Percentiles rank a stretch among this genome's conserved stretches.
Evolutionary conservation across 1,140 invertebrate species (phyloP).

Genomic region (Laodelphax striatellus): DNA sequence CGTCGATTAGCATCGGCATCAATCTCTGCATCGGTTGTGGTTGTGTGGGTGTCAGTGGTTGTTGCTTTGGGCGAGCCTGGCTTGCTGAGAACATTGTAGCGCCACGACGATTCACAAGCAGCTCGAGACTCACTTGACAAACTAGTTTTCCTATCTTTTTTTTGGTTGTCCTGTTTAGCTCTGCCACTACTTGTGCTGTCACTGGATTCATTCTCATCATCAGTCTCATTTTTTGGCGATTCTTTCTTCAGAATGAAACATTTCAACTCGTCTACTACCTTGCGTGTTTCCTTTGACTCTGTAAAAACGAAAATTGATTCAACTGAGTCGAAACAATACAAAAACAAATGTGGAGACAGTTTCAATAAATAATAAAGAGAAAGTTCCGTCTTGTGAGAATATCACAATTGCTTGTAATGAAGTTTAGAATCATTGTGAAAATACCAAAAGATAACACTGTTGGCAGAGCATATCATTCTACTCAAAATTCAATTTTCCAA

Average conservation of each 20-base stretch:
- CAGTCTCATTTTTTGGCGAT: background rate
- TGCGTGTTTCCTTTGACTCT: background rate
- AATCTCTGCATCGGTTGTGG: background rate
- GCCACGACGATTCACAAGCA: constrained; percentile 6
- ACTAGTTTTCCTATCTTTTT: too few relatives aligned
- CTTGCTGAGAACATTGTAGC: constrained; percentile 3
- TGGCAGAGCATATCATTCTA: too few relatives aligned
- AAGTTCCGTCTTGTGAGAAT: too few relatives aligned
- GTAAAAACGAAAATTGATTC: background rate
- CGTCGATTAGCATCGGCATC: background rate
- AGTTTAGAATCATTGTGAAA: too few relatives aligned
- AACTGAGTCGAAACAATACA: too few relatives aligned
- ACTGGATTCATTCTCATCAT: background rate
- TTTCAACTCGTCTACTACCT: background rate
- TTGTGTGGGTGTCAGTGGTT: background rate
- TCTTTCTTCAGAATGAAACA: background rate
- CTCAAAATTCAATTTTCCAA: too few relatives aligned
- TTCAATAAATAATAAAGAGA: too few relatives aligned
- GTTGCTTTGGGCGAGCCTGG: background rate
- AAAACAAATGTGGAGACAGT: too few relatives aligned
- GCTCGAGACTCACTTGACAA: background rate
- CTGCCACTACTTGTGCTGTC: constrained; percentile 11
- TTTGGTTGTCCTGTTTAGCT: background rate
- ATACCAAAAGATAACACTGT: too few relatives aligned
- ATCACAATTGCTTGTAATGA: too few relatives aligned